Percentiles rank a stretch among this genome's conserved stretches.
phyloP scores from a whole-genome alignment of 2,888 invertebrate genomes.

The Girardia tigrina region DNA sequence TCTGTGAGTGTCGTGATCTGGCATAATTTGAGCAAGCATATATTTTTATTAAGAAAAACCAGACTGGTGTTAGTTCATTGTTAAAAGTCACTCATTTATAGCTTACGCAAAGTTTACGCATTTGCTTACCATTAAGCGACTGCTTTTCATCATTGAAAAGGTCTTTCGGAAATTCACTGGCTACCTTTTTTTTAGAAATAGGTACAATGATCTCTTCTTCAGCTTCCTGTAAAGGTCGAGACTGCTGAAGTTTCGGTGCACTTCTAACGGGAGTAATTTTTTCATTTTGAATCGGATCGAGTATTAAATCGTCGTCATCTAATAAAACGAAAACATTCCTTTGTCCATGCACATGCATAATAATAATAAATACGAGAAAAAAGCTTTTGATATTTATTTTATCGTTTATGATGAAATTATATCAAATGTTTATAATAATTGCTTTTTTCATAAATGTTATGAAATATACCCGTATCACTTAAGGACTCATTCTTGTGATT shows the following conservation, averaged over 20 bases:
- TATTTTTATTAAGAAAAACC: background rate
- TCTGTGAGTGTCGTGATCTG: background rate
- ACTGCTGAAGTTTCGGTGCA: background rate
- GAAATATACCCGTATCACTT: background rate
- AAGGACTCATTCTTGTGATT: background rate
- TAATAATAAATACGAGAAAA: conserved; percentile 16
- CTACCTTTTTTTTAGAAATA: background rate
- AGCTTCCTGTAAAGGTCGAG: background rate
- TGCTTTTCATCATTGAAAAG: background rate
- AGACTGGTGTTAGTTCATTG: background rate
- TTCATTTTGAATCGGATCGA: background rate
- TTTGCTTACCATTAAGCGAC: background rate
- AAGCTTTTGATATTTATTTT: background rate
- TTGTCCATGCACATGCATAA: background rate
- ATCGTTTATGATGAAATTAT: background rate
- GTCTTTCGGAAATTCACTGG: background rate
- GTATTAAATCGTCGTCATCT: background rate
- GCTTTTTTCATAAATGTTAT: no score
- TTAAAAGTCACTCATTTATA: no score
- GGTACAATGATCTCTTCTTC: background rate
- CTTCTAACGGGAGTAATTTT: background rate
- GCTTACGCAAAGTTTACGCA: no score
- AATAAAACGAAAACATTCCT: background rate
- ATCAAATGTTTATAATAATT: background rate
- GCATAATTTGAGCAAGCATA: background rate